These are phyloP conservation scores for Calliphora vicina DNA, from an alignment of 1,140 invertebrate genomes.

Conservation along the genomic window DNA sequence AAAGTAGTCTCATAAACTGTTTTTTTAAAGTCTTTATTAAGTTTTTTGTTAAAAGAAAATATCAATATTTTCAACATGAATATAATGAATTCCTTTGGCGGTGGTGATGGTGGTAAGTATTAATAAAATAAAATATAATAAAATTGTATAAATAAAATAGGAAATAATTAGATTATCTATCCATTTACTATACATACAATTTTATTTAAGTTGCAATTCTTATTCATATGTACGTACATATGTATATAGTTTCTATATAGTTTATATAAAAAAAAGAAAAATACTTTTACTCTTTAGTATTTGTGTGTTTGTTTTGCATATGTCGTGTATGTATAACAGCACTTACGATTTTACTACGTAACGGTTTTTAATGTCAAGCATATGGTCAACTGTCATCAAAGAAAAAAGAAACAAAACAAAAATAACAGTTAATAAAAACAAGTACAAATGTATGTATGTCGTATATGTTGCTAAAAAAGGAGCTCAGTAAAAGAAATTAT, in stretches of 20 bases:
- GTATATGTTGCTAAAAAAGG: not conserved
- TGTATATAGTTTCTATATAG: no score
- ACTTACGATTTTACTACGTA: conserved; percentile 27
- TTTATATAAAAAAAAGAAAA: not conserved
- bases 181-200: not conserved
- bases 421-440: not conserved
- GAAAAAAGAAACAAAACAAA: not conserved
- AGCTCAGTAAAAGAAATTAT: not conserved
- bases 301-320: not conserved
- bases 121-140: not conserved
- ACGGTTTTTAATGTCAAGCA: conserved; percentile 33
- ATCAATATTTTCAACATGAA: conserved; percentile 50
- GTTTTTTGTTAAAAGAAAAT: not conserved
- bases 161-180: not conserved
- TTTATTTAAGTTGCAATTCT: no score
- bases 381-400: conserved; percentile 21
- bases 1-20: not conserved
- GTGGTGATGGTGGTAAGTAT: conserved; percentile 57
- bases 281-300: not conserved
- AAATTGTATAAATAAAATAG: not conserved
- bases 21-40: not conserved
- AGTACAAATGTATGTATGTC: not conserved
- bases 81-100: conserved; percentile 59
- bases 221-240: no score
- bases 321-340: conserved; percentile 25